Evolutionary conservation across 2,113 vertebrate species (phyloP).

Genomic region (Hemicordylus capensis): DNA sequence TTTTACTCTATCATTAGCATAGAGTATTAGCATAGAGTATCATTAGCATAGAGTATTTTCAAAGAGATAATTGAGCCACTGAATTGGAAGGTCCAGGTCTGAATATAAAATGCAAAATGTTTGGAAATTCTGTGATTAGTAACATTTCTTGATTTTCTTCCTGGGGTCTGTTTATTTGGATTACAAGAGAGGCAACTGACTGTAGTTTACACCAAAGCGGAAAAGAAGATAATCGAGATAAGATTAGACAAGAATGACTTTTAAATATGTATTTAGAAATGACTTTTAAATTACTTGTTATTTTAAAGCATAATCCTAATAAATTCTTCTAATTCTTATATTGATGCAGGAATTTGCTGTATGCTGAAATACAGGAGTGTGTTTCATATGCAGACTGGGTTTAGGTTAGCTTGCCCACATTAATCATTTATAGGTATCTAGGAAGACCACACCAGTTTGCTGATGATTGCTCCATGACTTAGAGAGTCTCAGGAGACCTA

Average conservation of each 20-base stretch:
- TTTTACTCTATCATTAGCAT: constrained; percentile 5
- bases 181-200: background rate
- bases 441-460: constrained; percentile 11
- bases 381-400: constrained; percentile 42
- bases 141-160: background rate
- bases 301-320: constrained; percentile 41
- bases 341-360: constrained; percentile 32
- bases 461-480: constrained; percentile 53
- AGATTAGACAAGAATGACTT: constrained; percentile 11
- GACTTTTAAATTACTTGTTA: constrained; percentile 13
- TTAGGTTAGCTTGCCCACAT: constrained; percentile 36
- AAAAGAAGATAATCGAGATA: constrained; percentile 19
- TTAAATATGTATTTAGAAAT: constrained; percentile 4
- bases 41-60: background rate
- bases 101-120: background rate
- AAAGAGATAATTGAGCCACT: constrained; percentile 14
- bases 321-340: constrained; percentile 18
- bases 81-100: constrained; percentile 8
- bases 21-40: background rate
- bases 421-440: constrained; percentile 33
- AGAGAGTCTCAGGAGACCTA: constrained; percentile 48
- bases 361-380: constrained; percentile 16
- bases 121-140: constrained; percentile 1
- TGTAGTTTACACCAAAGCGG: constrained; percentile 11
- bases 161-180: background rate